Base-by-base conservation (phyloP, 2,797 vertebrate genomes). In the Gobionotothen gibberifrons region DNA sequence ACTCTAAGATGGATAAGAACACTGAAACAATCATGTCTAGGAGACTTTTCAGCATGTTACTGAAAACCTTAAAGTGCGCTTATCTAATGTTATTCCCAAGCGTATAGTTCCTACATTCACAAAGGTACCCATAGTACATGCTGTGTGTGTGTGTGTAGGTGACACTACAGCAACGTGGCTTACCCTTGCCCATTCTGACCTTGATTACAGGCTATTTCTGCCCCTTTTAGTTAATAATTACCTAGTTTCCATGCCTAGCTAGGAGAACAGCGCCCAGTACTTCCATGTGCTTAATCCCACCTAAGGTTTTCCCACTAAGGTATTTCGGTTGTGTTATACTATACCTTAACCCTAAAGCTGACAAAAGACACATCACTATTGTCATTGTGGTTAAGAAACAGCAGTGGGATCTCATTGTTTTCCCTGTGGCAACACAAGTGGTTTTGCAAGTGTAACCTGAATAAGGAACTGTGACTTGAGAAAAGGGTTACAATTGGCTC, bases 141-240 rank as follows among this genome's bases (percentile, higher is more conserved):
- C 55, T 68, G 60, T 40, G 57, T 65, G 72, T 22, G 22, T 44
- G 71, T 32, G 32, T 32, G 32, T 60, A 75, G 44, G 72, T 74
- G 75, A 72, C 32, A 74, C 68, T 54, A 57, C 53, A 42, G 70
- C 47, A 69, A 69, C 81, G 67, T 46, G 44, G 71, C 78, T 86
- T 72, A 78, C 71, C 51, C 86, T 49, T 54, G 76, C 56, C 86
- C 74, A 78, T 59, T 72, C 60, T 65, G 76, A 86, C 90, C 90
- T 85, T 88, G 87, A 92, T 84, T 85, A 80, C 69, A 72, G 61
- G 83, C 85, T 83, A 77, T 84, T 85, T 88, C 89, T 89, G 80
- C 86, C 83, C 84, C 76, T 69, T 55, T 47, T 57, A 1, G 92
- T 94, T 93, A 93, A 93, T 93, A 26, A 92, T 92, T 92, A 90